These are phyloP conservation scores for Eciton burchellii DNA, from an alignment of 1,140 invertebrate species.

Conservation along the genomic window DNA sequence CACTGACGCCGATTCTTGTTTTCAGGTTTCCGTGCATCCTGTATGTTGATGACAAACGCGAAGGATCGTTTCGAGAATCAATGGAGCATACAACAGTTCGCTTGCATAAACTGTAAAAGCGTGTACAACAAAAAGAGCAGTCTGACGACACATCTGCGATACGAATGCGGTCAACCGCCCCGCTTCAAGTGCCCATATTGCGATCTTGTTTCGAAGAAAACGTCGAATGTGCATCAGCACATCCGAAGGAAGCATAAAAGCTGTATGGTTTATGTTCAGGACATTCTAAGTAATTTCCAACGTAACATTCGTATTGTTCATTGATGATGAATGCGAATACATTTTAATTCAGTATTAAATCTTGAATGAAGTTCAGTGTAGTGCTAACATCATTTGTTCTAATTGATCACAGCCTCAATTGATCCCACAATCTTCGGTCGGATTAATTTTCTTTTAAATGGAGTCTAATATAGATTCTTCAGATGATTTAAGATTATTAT, in stretches of 20 bases:
- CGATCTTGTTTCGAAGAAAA: constrained; percentile 81
- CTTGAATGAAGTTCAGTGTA: not conserved
- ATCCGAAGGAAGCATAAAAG: constrained; percentile 75
- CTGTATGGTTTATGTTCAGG: constrained; percentile 65
- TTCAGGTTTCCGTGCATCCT: constrained; percentile 37
- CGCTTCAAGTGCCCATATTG: constrained; percentile 86
- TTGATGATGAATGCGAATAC: not conserved
- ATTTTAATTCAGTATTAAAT: not conserved
- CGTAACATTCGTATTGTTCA: not conserved
- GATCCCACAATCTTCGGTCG: not conserved
- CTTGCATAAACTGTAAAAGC: constrained; percentile 87
- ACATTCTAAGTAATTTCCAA: constrained; percentile 52
- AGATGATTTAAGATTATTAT: not conserved
- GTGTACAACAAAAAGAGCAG: constrained; percentile 86
- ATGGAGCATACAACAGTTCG: constrained; percentile 81
- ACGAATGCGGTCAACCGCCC: constrained; percentile 86
- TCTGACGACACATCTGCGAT: constrained; percentile 85
- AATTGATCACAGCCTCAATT: not conserved
- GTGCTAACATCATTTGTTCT: not conserved
- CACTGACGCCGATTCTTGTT: constrained; percentile 42
- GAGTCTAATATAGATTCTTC: not conserved
- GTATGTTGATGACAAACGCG: constrained; percentile 3
- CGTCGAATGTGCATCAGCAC: constrained; percentile 78
- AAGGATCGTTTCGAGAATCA: not conserved
- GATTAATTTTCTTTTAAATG: not conserved